Conservation (phyloP, 1,140 invertebrate species). For the Latrodectus geometricus region DNA sequence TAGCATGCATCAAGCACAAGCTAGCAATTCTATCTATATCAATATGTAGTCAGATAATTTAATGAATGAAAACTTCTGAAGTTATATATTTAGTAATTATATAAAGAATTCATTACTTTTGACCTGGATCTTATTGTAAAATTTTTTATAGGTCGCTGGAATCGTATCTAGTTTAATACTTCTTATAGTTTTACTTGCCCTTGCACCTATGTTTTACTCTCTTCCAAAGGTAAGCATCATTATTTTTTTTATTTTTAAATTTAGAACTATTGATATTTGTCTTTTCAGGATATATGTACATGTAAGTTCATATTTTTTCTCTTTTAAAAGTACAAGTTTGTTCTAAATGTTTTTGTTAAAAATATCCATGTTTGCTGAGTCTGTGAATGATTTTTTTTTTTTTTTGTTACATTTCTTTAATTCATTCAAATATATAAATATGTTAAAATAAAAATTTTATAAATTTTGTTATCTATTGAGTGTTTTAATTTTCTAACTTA, state of each 20-base stretch:
- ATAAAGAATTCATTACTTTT: slow-evolving; percentile 1
- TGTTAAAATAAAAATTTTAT: too few relatives aligned
- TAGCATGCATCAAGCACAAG: too few relatives aligned
- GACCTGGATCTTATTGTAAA: not conserved
- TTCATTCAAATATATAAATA: too few relatives aligned
- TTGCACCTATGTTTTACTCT: slow-evolving; percentile 69
- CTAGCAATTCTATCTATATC: not conserved
- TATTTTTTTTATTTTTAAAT: slow-evolving; percentile 22
- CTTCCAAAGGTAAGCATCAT: slow-evolving; percentile 69
- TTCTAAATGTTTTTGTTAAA: too few relatives aligned
- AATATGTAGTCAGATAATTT: not conserved
- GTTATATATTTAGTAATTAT: not conserved
- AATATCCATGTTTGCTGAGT: too few relatives aligned
- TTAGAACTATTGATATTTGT: not conserved
- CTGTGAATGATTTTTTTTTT: too few relatives aligned
- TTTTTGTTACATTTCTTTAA: too few relatives aligned
- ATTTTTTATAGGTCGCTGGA: slow-evolving; percentile 68
- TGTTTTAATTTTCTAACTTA: too few relatives aligned
- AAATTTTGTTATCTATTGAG: too few relatives aligned
- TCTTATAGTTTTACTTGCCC: slow-evolving; percentile 71
- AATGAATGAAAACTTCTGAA: not conserved
- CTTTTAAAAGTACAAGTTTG: too few relatives aligned
- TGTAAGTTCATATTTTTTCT: not conserved
- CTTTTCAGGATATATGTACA: too few relatives aligned
- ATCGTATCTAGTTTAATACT: slow-evolving; percentile 71